These are phyloP conservation scores for Luscinia luscinia DNA, from an alignment of 2,797 vertebrate genomes.

Conservation along the genomic window DNA sequence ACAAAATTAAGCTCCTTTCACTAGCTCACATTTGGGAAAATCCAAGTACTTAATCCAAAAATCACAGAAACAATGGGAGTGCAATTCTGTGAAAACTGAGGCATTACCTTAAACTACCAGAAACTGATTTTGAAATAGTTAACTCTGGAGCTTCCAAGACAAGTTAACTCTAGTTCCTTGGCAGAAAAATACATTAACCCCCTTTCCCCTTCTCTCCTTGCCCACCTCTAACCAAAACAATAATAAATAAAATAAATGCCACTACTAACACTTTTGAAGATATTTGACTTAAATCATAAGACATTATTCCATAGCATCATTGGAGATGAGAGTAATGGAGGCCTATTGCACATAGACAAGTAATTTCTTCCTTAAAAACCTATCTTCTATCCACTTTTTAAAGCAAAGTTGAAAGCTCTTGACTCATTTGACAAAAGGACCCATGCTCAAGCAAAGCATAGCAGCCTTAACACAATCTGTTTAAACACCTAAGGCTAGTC, in stretches of 20 bases:
- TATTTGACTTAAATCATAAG: neutral
- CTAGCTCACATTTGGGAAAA: neutral
- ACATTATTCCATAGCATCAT: neutral
- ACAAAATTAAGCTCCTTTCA: neutral
- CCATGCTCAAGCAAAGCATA: neutral
- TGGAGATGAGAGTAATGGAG: neutral
- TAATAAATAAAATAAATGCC: neutral
- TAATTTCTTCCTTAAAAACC: neutral
- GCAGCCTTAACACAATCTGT: neutral
- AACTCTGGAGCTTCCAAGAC: neutral
- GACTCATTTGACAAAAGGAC: neutral
- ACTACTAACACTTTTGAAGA: neutral
- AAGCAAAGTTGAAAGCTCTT: neutral
- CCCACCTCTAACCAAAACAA: neutral
- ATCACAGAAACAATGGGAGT: neutral
- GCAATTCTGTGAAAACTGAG: neutral
- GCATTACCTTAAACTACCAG: neutral
- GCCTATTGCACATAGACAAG: neutral
- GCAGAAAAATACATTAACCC: neutral
- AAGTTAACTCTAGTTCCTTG: neutral
- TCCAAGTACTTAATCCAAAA: neutral
- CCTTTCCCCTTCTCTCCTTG: neutral
- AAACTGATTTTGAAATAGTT: neutral
- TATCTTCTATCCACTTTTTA: neutral
- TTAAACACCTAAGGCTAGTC: constrained; percentile 3